A percentile compares a stretch with the other conserved stretches of the same genome.
Conservation (phyloP, 2,797 vertebrate species). For the Mus caroli region DNA sequence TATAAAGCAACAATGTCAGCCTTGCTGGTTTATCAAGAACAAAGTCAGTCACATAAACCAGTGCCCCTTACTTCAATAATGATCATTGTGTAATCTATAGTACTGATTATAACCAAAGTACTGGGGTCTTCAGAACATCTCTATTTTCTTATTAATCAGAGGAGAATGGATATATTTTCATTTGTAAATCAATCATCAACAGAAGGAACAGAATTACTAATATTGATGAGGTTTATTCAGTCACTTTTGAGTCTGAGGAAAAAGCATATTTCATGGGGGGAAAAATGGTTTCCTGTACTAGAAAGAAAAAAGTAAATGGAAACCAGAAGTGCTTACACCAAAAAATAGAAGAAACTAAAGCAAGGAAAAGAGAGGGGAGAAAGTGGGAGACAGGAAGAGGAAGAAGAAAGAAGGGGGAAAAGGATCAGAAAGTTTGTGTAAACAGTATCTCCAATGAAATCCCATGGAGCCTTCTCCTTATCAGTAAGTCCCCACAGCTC, state of each 20-base stretch:
- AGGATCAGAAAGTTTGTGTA: not conserved
- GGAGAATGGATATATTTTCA: not conserved
- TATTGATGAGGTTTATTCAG: not conserved
- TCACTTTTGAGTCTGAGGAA: not conserved
- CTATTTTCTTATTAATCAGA: not conserved
- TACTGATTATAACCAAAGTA: conserved; percentile 5
- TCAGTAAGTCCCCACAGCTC: conserved; percentile 23
- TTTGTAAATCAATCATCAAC: conserved; percentile 7
- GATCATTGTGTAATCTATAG: not conserved
- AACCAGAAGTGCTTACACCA: not conserved
- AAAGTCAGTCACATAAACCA: conserved; percentile 8
- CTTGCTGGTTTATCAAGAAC: conserved; percentile 21
- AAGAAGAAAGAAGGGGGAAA: not conserved
- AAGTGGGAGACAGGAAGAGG: not conserved
- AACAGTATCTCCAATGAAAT: conserved; percentile 43
- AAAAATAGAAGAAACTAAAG: no score
- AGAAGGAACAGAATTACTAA: not conserved
- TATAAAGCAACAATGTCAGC: not conserved
- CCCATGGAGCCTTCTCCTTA: not conserved
- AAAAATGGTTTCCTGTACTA: conserved; percentile 14
- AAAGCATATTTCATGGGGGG: not conserved
- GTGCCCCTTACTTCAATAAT: not conserved
- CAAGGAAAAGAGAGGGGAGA: no score
- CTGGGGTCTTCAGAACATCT: not conserved
- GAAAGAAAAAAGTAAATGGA: not conserved